These are phyloP conservation scores for Chionoecetes opilio DNA, from an alignment of 1,140 invertebrate genomes.

Conservation along the genomic window DNA sequence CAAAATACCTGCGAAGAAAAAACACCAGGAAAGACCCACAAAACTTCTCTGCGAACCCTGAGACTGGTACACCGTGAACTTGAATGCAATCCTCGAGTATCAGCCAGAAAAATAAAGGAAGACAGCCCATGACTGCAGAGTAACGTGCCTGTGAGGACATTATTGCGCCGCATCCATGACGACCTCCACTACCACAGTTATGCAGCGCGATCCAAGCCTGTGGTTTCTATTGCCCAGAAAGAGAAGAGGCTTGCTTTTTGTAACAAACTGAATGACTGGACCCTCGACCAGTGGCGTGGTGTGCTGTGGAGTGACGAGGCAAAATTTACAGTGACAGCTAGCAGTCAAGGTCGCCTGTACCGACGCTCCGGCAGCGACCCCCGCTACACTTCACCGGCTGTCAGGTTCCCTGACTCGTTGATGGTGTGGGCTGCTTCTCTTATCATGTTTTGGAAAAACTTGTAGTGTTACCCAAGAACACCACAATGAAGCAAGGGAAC, in stretches of 20 bases:
- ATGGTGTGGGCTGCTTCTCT: conserved; percentile 31
- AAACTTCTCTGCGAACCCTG: neutral
- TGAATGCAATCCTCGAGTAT: neutral
- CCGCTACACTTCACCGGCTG: too few relatives aligned
- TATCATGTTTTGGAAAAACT: neutral
- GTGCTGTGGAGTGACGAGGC: conserved; percentile 51
- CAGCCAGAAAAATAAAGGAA: conserved; percentile 34
- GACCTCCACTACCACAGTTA: neutral
- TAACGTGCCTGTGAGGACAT: neutral
- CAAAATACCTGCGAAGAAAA: too few relatives aligned
- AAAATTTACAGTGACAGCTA: conserved; percentile 39
- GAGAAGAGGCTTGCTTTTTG: neutral
- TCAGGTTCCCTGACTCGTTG: neutral
- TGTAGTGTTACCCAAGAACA: neutral
- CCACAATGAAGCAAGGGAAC: neutral
- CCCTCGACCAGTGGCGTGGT: neutral
- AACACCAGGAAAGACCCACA: neutral
- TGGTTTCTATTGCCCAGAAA: neutral
- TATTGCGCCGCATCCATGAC: neutral
- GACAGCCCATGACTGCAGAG: neutral
- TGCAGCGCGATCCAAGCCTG: neutral
- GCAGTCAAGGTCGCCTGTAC: neutral
- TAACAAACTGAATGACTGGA: neutral
- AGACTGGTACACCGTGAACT: neutral
- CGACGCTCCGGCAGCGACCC: neutral